phyloP scores from a whole-genome alignment of 1,140 invertebrate species.

The Drosophila willistoni region DNA sequence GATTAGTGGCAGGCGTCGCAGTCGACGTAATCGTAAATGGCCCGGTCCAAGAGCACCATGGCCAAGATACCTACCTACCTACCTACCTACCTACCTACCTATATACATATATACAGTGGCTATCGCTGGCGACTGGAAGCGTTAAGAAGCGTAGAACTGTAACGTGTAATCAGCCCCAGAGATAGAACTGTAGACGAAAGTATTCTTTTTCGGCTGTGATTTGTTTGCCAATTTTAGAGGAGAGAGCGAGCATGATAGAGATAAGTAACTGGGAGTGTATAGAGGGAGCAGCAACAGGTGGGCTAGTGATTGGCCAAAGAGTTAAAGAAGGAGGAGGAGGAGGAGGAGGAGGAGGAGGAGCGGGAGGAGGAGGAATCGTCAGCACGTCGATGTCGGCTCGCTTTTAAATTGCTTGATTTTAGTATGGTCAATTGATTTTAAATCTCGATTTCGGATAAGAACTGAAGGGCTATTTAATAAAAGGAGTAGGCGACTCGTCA shows the following conservation, averaged over 20 bases:
- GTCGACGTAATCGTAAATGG: slow-evolving; percentile 49
- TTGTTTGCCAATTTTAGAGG: neutral
- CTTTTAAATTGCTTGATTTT: neutral
- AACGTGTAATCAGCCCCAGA: slow-evolving; percentile 56
- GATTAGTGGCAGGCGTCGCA: slow-evolving; percentile 66
- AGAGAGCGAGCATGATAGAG: neutral
- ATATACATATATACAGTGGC: slow-evolving; percentile 34
- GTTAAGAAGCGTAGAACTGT: slow-evolving; percentile 43
- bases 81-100: neutral
- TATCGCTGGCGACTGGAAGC: slow-evolving; percentile 54
- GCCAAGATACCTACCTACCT: slow-evolving; percentile 46
- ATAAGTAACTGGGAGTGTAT: neutral
- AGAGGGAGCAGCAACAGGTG: slow-evolving; percentile 10
- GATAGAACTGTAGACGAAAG: slow-evolving; percentile 38
- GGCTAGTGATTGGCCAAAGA: neutral
- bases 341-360: no score
- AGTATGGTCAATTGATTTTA: slow-evolving; percentile 11
- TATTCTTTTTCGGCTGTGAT: neutral
- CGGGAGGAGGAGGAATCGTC: neutral
- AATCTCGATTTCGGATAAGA: neutral
- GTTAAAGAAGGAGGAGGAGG: neutral
- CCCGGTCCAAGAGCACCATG: slow-evolving; percentile 50
- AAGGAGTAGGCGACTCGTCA: neutral
- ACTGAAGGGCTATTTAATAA: neutral
- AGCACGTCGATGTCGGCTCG: slow-evolving; percentile 1